Evolutionary conservation across 2,888 invertebrate genomes (phyloP), one percentile per base, ranked within the genome.

Genomic region (Eupithecia abbreviata): DNA sequence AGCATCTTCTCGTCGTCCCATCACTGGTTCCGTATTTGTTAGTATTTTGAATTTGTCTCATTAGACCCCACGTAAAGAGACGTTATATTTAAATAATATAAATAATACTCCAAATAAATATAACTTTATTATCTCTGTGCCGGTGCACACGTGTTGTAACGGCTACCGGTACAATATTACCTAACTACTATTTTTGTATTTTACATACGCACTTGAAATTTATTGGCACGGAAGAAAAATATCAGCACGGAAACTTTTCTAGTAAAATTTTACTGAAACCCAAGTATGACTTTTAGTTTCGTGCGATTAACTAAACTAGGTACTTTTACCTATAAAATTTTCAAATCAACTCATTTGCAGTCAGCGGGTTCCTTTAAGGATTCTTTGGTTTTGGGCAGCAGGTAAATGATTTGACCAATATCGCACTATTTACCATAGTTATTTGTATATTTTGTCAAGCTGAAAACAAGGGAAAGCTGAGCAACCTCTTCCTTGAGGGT

Each of bases 131-230:
- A 62, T 30, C 30, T 30, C 2, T 4, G 30, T 62, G 30, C 10
- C 45, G 42, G 4, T 47, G 13, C 45, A 51, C 12, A 73, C 79
- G 80, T 83, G 79, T 45, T 1, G 5, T 69, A 67, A 77, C 72
- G 45, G 74, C 47, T 67, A 77, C 62, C 62, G 51, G 18, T 43
- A 72, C 7, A 58, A 45, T 62, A 47, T 12, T 43, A 43, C n/a
- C n/a, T 67, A 67, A 47, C 15, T 69, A 74, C 49, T 81, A 80
- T 79, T 80, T 79, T 74, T 72, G 51, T 66, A 42, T 42, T 72
- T 71, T 51, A 77, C 80, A 76, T 76, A 78, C 74, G 68, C 49
- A 49, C 41, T 75, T 81, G 79, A 85, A 83, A 83, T 87, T 84
- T 81, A 13, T 51, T 78, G 73, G 73, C 81, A 83, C 83, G 84